Conservation (phyloP, 2,113 vertebrate species). For the Mirza zaza region DNA sequence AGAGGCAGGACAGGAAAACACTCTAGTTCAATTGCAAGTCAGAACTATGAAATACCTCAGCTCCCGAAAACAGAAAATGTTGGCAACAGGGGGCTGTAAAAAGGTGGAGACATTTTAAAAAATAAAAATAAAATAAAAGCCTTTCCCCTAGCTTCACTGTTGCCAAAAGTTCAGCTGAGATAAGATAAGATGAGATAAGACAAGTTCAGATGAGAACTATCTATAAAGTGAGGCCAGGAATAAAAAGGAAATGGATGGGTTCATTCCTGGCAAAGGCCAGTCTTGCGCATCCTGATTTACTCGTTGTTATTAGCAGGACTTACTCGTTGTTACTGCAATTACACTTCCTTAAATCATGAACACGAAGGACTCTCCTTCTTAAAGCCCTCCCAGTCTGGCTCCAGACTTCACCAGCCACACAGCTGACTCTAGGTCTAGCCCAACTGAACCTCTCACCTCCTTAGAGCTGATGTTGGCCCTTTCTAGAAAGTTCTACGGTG, state of each 20-base stretch:
- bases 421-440: neutral
- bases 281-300: neutral
- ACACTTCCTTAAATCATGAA: neutral
- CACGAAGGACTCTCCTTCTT: neutral
- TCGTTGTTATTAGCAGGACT: neutral
- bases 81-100: neutral
- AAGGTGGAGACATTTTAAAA: neutral
- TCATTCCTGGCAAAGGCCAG: neutral
- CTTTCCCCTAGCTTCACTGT: neutral
- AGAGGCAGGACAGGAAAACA: neutral
- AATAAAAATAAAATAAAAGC: neutral
- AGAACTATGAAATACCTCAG: neutral
- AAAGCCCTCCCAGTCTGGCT: neutral
- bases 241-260: neutral
- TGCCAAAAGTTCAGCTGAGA: neutral
- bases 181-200: neutral
- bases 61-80: neutral
- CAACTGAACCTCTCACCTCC: neutral
- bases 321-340: neutral
- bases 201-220: neutral
- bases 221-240: neutral
- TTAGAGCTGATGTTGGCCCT: neutral
- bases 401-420: neutral
- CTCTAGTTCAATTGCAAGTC: neutral
- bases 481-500: conserved; percentile 29